A percentile compares a stretch with the other conserved stretches of the same genome.
phyloP scores from a whole-genome alignment of 30 jellyfish, hydroid and myxozoan genomes.

The Morbakka virulenta region DNA sequence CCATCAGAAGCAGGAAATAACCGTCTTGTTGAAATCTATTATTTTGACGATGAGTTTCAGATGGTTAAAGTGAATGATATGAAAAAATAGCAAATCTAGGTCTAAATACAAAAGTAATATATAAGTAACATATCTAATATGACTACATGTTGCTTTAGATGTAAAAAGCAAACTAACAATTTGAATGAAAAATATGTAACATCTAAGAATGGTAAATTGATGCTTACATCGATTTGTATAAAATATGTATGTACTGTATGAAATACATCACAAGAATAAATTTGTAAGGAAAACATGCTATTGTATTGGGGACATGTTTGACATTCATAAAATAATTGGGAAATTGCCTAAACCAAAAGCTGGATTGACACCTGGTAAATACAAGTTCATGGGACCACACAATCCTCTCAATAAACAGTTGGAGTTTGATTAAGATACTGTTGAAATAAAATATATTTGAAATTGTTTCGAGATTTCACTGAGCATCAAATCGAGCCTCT shows the following conservation, averaged over 20 bases:
- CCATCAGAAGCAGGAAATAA: too few relatives aligned
- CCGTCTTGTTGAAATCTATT: too few relatives aligned
- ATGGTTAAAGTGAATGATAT: too few relatives aligned
- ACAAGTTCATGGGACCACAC: neutral
- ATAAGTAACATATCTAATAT: neutral
- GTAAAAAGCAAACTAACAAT: conserved; percentile 50
- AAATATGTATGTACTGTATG: neutral
- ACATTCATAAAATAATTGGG: conserved; percentile 9
- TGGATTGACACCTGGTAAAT: conserved; percentile 20
- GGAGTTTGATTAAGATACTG: neutral
- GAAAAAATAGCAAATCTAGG: too few relatives aligned
- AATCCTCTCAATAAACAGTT: conserved; percentile 3
- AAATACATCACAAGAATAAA: conserved; percentile 9
- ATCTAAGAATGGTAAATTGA: too few relatives aligned
- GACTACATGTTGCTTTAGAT: conserved; percentile 33
- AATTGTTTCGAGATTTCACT: neutral
- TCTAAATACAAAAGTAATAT: too few relatives aligned
- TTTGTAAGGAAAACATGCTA: neutral
- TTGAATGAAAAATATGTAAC: too few relatives aligned
- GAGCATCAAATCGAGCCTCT: neutral
- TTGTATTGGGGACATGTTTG: conserved; percentile 1
- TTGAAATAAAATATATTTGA: too few relatives aligned
- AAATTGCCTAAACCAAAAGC: conserved; percentile 8
- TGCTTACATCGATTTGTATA: too few relatives aligned
- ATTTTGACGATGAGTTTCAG: too few relatives aligned